Conservation (phyloP, 2,888 invertebrate genomes). For the Xylota sylvarum region DNA sequence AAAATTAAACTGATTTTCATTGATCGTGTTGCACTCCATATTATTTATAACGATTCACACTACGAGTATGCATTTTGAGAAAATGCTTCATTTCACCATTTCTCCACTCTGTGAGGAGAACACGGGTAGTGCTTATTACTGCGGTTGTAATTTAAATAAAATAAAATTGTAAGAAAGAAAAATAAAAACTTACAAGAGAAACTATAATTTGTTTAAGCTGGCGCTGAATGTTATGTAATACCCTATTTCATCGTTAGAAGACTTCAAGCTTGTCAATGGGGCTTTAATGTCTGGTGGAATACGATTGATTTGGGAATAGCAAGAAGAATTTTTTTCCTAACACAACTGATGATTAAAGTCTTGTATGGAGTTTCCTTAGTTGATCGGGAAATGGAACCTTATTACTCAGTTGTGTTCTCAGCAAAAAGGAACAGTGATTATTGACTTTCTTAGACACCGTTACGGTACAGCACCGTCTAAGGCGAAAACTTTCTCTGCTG, state of each 20-base stretch:
- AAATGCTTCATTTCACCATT: conserved; percentile 42
- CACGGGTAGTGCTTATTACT: conserved; percentile 15
- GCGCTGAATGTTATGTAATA: background rate
- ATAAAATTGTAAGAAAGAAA: conserved; percentile 16
- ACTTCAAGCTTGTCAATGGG: background rate
- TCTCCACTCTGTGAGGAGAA: conserved; percentile 28
- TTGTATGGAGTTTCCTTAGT: no score
- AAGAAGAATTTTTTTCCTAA: no score
- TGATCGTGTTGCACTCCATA: conserved; percentile 44
- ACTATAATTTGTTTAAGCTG: background rate
- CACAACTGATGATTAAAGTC: no score
- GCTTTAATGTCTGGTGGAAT: no score
- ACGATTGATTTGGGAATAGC: no score
- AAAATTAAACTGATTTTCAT: conserved; percentile 15
- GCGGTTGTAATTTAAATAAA: conserved; percentile 49
- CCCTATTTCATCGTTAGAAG: conserved; percentile 5
- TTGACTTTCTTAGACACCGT: no score
- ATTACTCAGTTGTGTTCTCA: no score
- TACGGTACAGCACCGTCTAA: no score
- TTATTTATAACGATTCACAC: conserved; percentile 23
- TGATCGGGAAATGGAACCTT: no score
- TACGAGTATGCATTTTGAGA: conserved; percentile 29
- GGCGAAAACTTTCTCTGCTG: no score
- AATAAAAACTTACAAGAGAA: background rate
- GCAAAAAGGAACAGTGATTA: no score